Base-by-base conservation (phyloP, 1,140 invertebrate genomes). In the Drosophila quadrilineata region DNA sequence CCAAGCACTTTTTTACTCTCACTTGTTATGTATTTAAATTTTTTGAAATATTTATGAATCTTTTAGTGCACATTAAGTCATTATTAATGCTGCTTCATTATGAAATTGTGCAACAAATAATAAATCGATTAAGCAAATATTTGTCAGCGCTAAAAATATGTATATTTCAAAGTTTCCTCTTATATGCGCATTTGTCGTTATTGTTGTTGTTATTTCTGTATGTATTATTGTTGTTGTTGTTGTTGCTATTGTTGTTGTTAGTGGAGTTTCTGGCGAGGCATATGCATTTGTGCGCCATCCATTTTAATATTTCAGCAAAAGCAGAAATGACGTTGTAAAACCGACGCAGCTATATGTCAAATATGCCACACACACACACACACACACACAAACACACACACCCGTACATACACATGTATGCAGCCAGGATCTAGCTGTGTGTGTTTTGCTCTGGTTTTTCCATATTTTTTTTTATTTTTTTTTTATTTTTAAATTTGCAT, bases 251-350 rank as follows among this genome's bases (percentile, higher is more conserved):
- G 2, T 16, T 21, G 36, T 22, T 49, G 28, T 35, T 35, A 19
- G 16, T 22, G 6, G 19, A 28, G 6, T 50, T 36, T 16, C 22
- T 10, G 17, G 14, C 57, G n/a, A 56, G 71, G 35, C 75, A 79
- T 74, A 71, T 77, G 69, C 74, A 73, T 69, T 77, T 53, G 77
- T 84, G 77, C 62, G 73, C 68, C 77, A 85, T 84, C 65, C 79
- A 85, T 84, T 84, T 84, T 84, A 84, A 84, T 84, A 84, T 84
- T 84, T 84, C 77, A 84, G 79, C 77, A 84, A 71, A 85, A 84
- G 79, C 77, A 84, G 77, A 85, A 84, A 85, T 84, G 77, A 84
- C 77, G 77, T 82, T 84, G 77, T 84, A 84, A 84, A 84, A 85
- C 77, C 77, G 57, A 85, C 79, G 79, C 77, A 70, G 77, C 82